phyloP scores from a whole-genome alignment of 2,113 vertebrate genomes.

The Mellivora capensis region DNA sequence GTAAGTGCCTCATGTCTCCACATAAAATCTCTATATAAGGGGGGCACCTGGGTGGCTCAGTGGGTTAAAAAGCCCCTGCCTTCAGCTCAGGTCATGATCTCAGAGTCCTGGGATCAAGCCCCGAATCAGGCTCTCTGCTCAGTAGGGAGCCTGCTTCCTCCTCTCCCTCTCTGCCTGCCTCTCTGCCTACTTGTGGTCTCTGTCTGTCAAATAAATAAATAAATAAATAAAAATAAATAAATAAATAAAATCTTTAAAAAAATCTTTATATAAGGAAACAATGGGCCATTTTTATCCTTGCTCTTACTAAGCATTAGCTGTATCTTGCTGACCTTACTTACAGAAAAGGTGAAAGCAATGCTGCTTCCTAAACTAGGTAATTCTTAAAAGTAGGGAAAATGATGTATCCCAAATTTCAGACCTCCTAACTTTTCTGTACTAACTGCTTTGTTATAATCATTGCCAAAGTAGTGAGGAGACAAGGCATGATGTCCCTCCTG shows the following conservation, averaged over 20 bases:
- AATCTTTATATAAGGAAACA: background rate
- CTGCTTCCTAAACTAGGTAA: background rate
- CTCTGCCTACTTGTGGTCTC: too few species aligned
- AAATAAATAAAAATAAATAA: too few species aligned
- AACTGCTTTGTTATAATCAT: background rate
- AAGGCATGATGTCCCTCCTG: background rate
- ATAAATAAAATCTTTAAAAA: background rate
- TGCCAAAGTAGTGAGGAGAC: background rate
- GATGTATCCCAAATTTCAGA: background rate
- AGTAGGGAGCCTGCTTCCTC: too few species aligned
- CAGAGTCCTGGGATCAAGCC: too few species aligned
- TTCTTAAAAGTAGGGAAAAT: background rate
- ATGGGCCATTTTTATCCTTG: background rate
- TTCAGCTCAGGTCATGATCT: too few species aligned
- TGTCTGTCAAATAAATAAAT: too few species aligned
- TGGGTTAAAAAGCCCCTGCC: too few species aligned
- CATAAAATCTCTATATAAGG: background rate
- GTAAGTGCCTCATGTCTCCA: background rate
- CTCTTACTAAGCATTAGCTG: background rate
- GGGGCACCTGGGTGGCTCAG: too few species aligned
- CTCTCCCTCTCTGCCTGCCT: too few species aligned
- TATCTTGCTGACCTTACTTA: background rate
- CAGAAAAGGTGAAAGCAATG: background rate
- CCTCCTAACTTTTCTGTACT: background rate
- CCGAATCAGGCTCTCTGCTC: too few species aligned